Evolutionary conservation across 2,113 vertebrate species (phyloP), one percentile per base, ranked within the genome.

Genomic region (Stigmatopora nigra): DNA sequence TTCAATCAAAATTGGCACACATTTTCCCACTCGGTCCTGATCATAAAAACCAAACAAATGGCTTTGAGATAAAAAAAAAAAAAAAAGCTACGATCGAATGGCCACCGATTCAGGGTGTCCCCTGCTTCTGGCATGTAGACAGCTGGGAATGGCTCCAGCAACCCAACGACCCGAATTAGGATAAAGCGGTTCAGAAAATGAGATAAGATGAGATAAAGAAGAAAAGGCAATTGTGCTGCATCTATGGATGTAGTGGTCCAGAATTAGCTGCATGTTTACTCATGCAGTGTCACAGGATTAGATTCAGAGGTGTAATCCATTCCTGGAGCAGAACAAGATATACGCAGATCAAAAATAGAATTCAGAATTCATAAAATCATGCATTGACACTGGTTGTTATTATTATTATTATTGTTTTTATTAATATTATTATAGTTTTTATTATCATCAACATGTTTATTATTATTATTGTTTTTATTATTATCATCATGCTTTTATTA

Each of bases 181-280:
- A 31, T 31, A 31, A 31, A 31, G 25, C 25, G 25, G 25, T 31
- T 31, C 25, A 31, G 25, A 31, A 31, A 31, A 31, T 31, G 25
- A 31, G 25, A 31, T 31, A 3, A 31, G 25, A 31, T 31, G 25
- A 31, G 25, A 31, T 67, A 52, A 64, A 78, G 71, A 73, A 77
- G 60, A 70, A 81, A 73, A 75, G n/a, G 63, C 67, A 81, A 81
- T 52, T 64, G 71, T 72, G 73, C 79, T 73, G 69, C 66, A 76
- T 68, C 66, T 68, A 12, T 1, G 55, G 53, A 48, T 73, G 36
- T 78, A 73, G 80, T 75, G 72, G 66, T 79, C 74, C 61, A 52
- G 78, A 77, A 82, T 83, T 79, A 82, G 72, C 76, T 36, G 52
- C 77, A 75, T 78, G 81, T 86, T 82, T 86, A 82, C 81, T 79